These are phyloP conservation scores for Diplodus puntazzo DNA, from an alignment of 2,797 vertebrate species.

Conservation along the genomic window DNA sequence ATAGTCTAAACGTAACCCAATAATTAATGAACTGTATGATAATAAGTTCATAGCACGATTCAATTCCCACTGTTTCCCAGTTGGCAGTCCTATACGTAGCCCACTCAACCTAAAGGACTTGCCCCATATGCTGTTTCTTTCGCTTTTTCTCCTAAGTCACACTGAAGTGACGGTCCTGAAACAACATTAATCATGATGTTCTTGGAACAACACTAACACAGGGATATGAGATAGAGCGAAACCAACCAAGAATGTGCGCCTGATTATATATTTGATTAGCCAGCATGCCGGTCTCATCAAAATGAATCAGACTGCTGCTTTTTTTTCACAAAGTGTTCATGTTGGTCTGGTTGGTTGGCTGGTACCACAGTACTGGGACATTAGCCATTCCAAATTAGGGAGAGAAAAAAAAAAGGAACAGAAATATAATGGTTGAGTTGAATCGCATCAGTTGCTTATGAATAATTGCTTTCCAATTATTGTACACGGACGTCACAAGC, in stretches of 20 bases:
- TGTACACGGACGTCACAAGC: neutral
- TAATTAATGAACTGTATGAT: too few species aligned
- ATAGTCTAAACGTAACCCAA: too few species aligned
- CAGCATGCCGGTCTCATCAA: neutral
- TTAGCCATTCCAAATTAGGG: neutral
- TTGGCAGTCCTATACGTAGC: too few species aligned
- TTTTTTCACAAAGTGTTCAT: neutral
- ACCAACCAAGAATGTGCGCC: neutral
- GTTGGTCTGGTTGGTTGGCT: neutral
- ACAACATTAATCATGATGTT: too few species aligned
- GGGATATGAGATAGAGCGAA: too few species aligned
- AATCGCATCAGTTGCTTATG: slow-evolving; percentile 12
- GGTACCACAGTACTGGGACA: neutral
- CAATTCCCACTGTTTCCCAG: too few species aligned
- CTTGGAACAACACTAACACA: too few species aligned
- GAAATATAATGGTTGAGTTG: neutral
- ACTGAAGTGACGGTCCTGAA: too few species aligned
- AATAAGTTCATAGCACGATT: too few species aligned
- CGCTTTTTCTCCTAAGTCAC: too few species aligned
- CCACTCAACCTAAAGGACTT: too few species aligned
- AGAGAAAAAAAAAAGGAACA: neutral
- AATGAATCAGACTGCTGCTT: neutral
- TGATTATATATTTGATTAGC: neutral
- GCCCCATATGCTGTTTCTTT: too few species aligned
- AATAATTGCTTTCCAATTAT: slow-evolving; percentile 37